These are phyloP conservation scores for Saturnia pavonia DNA, from an alignment of 2,888 invertebrate genomes.

Conservation along the genomic window DNA sequence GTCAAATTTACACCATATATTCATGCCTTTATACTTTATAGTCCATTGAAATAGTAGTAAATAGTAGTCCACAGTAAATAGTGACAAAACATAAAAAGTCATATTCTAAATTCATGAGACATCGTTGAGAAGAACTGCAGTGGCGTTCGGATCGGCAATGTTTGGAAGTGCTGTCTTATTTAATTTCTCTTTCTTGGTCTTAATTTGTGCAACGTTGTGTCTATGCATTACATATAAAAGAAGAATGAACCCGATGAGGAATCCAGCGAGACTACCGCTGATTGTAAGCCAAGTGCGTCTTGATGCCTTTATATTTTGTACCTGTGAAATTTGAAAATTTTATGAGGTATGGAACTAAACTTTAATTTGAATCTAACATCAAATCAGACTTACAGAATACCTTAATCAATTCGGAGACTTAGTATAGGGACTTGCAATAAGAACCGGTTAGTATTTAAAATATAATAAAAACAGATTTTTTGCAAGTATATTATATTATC, in stretches of 20 bases:
- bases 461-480: too few relatives aligned
- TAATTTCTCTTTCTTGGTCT: conserved; percentile 54
- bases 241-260: conserved; percentile 71
- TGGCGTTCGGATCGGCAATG: conserved; percentile 55
- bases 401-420: too few relatives aligned
- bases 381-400: too few relatives aligned
- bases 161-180: conserved; percentile 47
- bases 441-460: too few relatives aligned
- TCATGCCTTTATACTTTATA: not conserved
- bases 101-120: conserved; percentile 26
- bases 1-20: not conserved
- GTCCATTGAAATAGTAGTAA: not conserved
- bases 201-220: conserved; percentile 71
- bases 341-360: not conserved
- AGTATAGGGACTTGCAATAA: too few relatives aligned
- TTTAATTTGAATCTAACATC: not conserved
- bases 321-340: conserved; percentile 43
- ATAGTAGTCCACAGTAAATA: not conserved
- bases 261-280: conserved; percentile 69
- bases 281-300: conserved; percentile 75
- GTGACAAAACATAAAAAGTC: not conserved
- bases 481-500: too few relatives aligned
- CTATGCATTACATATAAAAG: conserved; percentile 75
- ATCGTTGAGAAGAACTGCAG: conserved; percentile 57
- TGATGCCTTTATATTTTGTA: conserved; percentile 51